Base-by-base conservation (phyloP, 2,113 vertebrate genomes). In the Gopherus evgoodei region DNA sequence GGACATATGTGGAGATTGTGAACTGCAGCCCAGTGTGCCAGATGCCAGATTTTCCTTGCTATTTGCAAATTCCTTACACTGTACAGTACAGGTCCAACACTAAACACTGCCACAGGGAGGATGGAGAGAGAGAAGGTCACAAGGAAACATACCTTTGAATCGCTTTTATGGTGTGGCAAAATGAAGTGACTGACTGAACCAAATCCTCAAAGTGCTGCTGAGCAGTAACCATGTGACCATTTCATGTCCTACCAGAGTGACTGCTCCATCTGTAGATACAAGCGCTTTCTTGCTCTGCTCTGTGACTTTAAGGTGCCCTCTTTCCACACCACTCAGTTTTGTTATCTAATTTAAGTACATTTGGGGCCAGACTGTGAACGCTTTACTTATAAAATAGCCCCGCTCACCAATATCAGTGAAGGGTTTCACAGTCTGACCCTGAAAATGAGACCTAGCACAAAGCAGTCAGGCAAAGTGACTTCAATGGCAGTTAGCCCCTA, bases 301-400 rank as follows among this genome's bases (percentile, higher is more conserved):
- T 0, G 0, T 76, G 93, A 35, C 89, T 95, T 69, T 42, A 94
- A 86, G 81, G 21, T n/a, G 16, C 35, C 49, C 57, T 78, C 53
- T 80, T 57, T 80, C 62, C 78, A 91, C 38, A 90, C 82, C 62
- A 81, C 56, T 96, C 69, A 59, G 44, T 79, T 83, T 88, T 59
- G 57, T 59, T 56, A 84, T 84, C 38, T 81, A 72, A 92, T 81
- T 92, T 94, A 95, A 93, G 95, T 42, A 91, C 84, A 91, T 90
- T 27, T 79, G 54, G 54, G 90, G 94, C 82, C 81, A 84, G 76
- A 82, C 25, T 90, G 94, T 47, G 94, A 52, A 90, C 76, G 88
- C 82, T 86, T 85, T 69, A 38, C 65, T n/a, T 82, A 82, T 75
- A 90, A 44, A 84, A 6, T 69, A 90, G 69, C 81, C 82, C 76